Base-by-base conservation (phyloP, 2,888 invertebrate genomes). In the Reticulitermes lucifugus region DNA sequence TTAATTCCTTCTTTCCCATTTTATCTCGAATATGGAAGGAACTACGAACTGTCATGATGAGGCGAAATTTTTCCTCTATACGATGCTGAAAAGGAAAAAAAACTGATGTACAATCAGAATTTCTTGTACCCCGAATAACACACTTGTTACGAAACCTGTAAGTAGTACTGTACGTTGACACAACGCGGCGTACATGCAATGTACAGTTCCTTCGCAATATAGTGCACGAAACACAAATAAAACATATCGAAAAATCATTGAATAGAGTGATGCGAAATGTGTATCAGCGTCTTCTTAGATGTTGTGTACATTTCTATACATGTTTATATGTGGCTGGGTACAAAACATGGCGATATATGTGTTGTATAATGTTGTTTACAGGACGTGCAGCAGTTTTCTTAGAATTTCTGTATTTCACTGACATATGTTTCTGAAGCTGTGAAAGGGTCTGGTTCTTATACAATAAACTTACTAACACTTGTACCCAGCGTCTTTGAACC, bases 401-500 rank as follows among this genome's bases (percentile, higher is more conserved):
- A 25, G 65, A 65, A 65, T 25, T n/a, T 65, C n/a, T 65, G 25
- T 65, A 65, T 65, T 55, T n/a, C 65, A 25, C 25, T 65, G 65
- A n/a, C 65, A 65, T 14, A 65, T 65, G 65, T 65, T 65, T 65
- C 12, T 65, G 25, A 65, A 65, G 65, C 65, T 65, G 6, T 65
- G 65, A 65, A 65, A 25, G 65, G 65, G 12, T 65, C 65, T 65
- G 25, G 25, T 65, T 25, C 25, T 65, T 65, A 65, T n/a, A 25
- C 65, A 65, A n/a, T 65, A 65, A 25, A 65, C n/a, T n/a, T 65
- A 65, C n/a, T 25, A 25, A 65, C 65, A 65, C 65, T 65, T 65
- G 65, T 6, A 25, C 25, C 12, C 65, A 25, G 14, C 25, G 25
- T n/a, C 65, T 65, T 65, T 65, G 65, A 65, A 12, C n/a, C 65